Evolutionary conservation across 2,888 invertebrate genomes (phyloP).

Genomic region (Ophion obscuratus): DNA sequence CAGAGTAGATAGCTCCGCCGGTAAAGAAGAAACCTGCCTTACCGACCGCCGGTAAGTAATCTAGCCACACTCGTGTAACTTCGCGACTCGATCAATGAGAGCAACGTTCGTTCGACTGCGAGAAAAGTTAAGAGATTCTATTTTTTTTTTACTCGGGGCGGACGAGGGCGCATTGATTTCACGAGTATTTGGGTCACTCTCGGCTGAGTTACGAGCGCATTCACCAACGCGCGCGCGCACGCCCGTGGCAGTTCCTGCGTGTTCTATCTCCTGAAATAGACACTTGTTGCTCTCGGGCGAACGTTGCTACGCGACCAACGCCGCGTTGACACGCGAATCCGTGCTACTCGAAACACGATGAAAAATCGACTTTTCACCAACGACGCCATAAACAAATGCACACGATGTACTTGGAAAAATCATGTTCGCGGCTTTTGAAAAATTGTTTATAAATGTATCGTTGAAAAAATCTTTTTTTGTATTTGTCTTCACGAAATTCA

Average conservation of each 20-base stretch:
- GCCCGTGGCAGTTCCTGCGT: not conserved
- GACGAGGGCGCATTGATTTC: conserved; percentile 25
- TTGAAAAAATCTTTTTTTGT: not conserved
- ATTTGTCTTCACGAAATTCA: not conserved
- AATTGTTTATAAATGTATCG: too few species aligned
- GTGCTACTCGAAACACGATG: not conserved
- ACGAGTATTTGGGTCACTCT: conserved; percentile 48
- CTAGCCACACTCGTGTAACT: not conserved
- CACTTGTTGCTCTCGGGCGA: conserved; percentile 54
- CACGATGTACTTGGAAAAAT: too few species aligned
- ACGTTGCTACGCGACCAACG: conserved; percentile 48
- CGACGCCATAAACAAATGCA: too few species aligned
- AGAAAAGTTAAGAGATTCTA: not conserved
- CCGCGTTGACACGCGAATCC: not conserved
- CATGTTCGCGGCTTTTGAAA: too few species aligned
- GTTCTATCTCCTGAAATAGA: conserved; percentile 17
- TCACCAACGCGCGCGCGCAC: conserved; percentile 15
- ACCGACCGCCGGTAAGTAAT: not conserved
- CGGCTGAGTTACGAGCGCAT: not conserved
- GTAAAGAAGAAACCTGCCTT: not conserved
- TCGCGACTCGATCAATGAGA: not conserved
- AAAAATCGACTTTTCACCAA: too few species aligned
- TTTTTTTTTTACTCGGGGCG: not conserved
- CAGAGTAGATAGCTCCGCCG: not conserved
- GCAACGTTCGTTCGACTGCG: not conserved